Evolutionary conservation across 2,113 vertebrate genomes (phyloP), one percentile per base, ranked within the genome.

Genomic region (Panthera tigris): DNA sequence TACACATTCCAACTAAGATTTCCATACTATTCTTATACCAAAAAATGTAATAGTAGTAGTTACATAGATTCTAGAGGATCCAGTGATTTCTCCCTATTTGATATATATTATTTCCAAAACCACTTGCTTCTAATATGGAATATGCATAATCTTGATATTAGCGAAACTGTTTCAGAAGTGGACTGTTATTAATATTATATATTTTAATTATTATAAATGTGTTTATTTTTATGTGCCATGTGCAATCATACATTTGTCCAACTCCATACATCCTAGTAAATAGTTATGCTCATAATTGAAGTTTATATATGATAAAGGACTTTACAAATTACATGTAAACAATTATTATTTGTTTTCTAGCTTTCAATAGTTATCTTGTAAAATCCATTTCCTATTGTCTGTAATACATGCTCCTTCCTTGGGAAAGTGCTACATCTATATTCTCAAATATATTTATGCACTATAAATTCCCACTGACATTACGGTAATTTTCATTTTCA

Each of bases 41-140:
- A 85, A 71, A 93, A 86, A 81, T 66, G 19, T 55, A 86, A 86
- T 36, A 39, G 4, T 65, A 87, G 4, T 21, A 92, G 63, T 68
- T 91, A 83, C 48, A 33, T 4, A 76, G 27, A 86, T 5, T 81
- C 4, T 65, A 63, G 13, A 95, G 21, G 27, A 88, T 21, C 4
- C 6, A 87, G 18, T 1, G 9, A 31, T 81, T 81, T 95, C n/a
- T 82, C 18, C 76, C 27, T 41, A 39, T 45, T 16, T 91, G 41
- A 76, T 66, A 84, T 31, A 3, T 48, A n/a, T 73, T 91, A 82
- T 80, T 88, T 88, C 41, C 45, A 55, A 97, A 96, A 91, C 4
- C 23, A 71, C 73, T 94, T 81, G 21, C 31, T 89, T 96, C 50
- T 94, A 95, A 90, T 27, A 23, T 79, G 61, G 23, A 88, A 63